phyloP scores from a whole-genome alignment of 2,797 vertebrate species.

The Anabacerthia variegaticeps region DNA sequence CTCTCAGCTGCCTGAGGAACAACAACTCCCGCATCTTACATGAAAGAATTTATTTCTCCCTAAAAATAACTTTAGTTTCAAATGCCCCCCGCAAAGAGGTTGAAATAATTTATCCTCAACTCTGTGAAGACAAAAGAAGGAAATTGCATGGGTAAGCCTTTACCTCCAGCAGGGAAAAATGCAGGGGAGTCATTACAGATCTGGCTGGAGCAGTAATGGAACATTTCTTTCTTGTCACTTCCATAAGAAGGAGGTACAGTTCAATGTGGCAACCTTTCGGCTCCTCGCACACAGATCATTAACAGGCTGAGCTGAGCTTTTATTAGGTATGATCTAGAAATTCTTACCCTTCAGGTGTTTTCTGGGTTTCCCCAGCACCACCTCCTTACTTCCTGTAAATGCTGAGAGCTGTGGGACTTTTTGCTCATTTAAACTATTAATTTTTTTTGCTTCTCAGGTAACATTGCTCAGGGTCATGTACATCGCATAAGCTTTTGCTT shows the following conservation, averaged over 20 bases:
- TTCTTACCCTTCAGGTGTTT: background rate
- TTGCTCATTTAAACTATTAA: conserved; percentile 47
- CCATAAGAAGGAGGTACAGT: background rate
- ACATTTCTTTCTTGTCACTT: conserved; percentile 35
- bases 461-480: conserved; percentile 4
- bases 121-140: conserved; percentile 76
- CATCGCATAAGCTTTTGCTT: background rate
- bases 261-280: background rate
- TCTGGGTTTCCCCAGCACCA: background rate
- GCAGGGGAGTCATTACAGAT: conserved; percentile 8
- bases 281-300: background rate
- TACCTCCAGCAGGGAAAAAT: conserved; percentile 57
- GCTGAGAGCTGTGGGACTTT: background rate
- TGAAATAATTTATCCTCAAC: conserved; percentile 75
- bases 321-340: background rate
- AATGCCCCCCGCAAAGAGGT: conserved; percentile 73
- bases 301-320: background rate
- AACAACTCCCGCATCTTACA: conserved; percentile 68
- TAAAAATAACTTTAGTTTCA: conserved; percentile 77
- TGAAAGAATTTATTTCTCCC: conserved; percentile 71
- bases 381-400: background rate
- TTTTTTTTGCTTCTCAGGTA: conserved; percentile 35
- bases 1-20: conserved; percentile 71
- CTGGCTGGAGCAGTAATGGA: background rate
- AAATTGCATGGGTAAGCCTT: conserved; percentile 74